These are phyloP conservation scores for Ephialtes manifestator DNA, from an alignment of 2,888 invertebrate species.

Conservation along the genomic window DNA sequence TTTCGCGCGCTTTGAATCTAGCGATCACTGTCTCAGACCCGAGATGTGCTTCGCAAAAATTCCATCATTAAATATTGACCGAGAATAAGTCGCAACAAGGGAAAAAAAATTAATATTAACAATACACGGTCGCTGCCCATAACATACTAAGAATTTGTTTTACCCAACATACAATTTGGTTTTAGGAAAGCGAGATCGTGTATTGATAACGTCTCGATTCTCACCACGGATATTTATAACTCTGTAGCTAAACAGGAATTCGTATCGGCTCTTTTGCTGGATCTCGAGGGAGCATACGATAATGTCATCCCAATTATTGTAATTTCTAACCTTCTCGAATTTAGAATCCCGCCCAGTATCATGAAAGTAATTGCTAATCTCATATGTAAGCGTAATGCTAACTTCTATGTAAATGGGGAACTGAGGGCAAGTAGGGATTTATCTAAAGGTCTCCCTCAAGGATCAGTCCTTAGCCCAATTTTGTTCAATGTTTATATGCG, in stretches of 20 bases:
- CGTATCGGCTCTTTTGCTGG: conserved; percentile 5
- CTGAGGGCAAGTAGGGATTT: background rate
- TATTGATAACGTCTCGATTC: conserved; percentile 8
- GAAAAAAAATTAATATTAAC: too few species aligned
- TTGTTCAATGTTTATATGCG: conserved; percentile 21
- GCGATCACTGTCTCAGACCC: too few species aligned
- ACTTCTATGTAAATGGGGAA: background rate
- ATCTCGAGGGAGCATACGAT: conserved; percentile 29
- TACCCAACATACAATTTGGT: conserved; percentile 27
- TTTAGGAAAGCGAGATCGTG: conserved; percentile 24
- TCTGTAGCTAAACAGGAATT: conserved; percentile 6
- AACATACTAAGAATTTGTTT: too few species aligned
- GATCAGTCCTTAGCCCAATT: conserved; percentile 19
- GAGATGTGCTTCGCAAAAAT: too few species aligned
- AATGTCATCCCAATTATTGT: conserved; percentile 20
- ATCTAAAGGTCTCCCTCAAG: conserved; percentile 14
- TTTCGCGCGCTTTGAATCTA: too few species aligned
- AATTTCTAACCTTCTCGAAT: conserved; percentile 5
- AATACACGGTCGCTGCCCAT: too few species aligned
- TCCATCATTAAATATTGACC: too few species aligned
- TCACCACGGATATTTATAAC: conserved; percentile 18
- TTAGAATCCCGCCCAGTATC: conserved; percentile 1
- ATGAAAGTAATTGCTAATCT: conserved; percentile 5
- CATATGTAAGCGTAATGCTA: conserved; percentile 5
- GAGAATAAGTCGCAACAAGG: too few species aligned